Percentiles rank a stretch among this genome's conserved stretches.
Evolutionary conservation across 1,140 invertebrate species (phyloP).

Genomic region (Heliconius hermathena): DNA sequence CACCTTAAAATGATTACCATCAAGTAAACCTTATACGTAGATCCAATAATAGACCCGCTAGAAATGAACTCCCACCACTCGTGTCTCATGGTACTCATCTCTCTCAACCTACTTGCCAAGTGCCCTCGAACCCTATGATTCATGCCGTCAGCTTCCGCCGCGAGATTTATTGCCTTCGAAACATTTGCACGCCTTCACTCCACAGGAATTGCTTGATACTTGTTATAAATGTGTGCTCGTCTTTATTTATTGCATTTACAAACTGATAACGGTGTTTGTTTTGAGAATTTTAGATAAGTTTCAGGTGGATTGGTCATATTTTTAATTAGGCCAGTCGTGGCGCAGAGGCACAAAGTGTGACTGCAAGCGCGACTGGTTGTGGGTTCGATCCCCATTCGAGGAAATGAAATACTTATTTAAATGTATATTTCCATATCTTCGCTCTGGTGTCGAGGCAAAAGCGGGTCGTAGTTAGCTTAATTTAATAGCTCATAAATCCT

Average conservation of each 20-base stretch:
- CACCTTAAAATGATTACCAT: not conserved
- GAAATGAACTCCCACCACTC: conserved; percentile 23
- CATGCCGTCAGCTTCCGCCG: conserved; percentile 44
- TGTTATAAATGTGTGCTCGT: conserved; percentile 35
- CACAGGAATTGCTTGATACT: conserved; percentile 39
- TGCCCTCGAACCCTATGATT: conserved; percentile 44
- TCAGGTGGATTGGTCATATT: not conserved
- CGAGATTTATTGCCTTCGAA: conserved; percentile 50
- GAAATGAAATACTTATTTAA: too few species aligned
- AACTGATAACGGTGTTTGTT: conserved; percentile 27
- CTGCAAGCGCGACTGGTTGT: too few species aligned
- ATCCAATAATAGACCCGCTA: conserved; percentile 17
- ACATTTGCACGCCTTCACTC: conserved; percentile 47
- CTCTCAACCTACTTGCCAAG: conserved; percentile 46
- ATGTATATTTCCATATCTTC: too few species aligned
- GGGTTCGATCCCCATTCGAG: too few species aligned
- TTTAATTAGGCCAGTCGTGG: not conserved
- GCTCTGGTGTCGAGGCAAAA: too few species aligned
- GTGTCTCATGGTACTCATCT: conserved; percentile 14
- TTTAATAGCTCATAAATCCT: not conserved
- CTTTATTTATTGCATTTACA: conserved; percentile 31
- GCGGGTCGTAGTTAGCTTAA: not conserved
- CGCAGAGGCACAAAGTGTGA: too few species aligned
- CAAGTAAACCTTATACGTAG: not conserved
- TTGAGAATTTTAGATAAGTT: conserved; percentile 10